Evolutionary conservation across 1,140 invertebrate genomes (phyloP).

Genomic region (Epicauta chinensis): DNA sequence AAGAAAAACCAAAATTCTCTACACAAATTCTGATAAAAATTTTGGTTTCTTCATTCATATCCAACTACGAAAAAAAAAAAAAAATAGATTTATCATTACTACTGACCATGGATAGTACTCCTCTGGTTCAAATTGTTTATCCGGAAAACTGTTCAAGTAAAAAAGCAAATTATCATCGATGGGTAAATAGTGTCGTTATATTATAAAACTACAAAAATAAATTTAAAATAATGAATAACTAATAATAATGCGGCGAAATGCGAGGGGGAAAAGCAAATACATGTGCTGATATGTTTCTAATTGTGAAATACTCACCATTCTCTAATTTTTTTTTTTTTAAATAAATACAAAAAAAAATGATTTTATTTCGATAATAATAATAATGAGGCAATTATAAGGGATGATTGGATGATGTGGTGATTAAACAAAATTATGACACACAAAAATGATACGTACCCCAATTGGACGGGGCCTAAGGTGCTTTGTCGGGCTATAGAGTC

Average conservation of each 20-base stretch:
- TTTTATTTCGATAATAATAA: no score
- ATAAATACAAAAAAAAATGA: background rate
- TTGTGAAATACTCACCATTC: no score
- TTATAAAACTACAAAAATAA: background rate
- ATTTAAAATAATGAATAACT: no score
- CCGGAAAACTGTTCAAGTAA: constrained; percentile 57
- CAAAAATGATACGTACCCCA: constrained; percentile 75
- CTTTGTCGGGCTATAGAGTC: constrained; percentile 75
- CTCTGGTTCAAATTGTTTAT: constrained; percentile 60
- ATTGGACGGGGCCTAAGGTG: constrained; percentile 75
- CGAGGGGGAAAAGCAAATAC: no score
- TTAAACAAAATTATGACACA: background rate
- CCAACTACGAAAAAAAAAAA: constrained; percentile 8
- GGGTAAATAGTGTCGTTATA: background rate
- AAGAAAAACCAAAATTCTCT: constrained; percentile 14
- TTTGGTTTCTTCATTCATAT: constrained; percentile 6
- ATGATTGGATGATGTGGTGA: constrained; percentile 9
- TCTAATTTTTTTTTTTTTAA: no score
- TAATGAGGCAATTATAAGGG: no score
- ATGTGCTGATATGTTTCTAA: no score
- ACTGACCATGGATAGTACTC: constrained; percentile 69
- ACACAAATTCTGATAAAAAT: constrained; percentile 9
- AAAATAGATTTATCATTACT: constrained; percentile 32
- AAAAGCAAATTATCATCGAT: constrained; percentile 15
- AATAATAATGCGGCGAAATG: background rate